A percentile compares a stretch with the other conserved stretches of the same genome.
Conservation (phyloP, 2,888 invertebrate species). For the Limenitis arthemis region DNA sequence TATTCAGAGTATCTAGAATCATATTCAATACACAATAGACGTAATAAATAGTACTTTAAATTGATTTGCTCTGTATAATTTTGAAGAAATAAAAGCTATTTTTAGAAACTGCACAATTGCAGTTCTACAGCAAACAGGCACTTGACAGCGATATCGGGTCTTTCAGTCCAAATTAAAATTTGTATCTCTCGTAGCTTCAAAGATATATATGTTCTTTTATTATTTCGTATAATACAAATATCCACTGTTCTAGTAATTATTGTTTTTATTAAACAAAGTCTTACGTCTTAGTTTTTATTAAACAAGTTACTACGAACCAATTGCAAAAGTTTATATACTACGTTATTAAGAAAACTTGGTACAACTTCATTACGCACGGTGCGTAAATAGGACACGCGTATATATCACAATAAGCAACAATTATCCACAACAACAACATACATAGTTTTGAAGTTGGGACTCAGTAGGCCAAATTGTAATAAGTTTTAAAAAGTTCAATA, state of each 20-base stretch:
- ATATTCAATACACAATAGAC: too few relatives aligned
- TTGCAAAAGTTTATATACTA: not conserved
- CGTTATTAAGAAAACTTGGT: not conserved
- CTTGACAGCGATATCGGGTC: not conserved
- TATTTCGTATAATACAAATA: too few relatives aligned
- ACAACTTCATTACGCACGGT: not conserved
- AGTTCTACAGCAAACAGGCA: conserved; percentile 5
- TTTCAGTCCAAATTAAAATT: not conserved
- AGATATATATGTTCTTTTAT: too few relatives aligned
- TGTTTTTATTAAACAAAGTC: too few relatives aligned
- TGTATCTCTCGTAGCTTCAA: not conserved
- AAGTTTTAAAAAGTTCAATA: too few relatives aligned
- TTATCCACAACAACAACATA: not conserved
- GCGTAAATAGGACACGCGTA: conserved; percentile 4
- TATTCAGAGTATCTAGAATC: too few relatives aligned
- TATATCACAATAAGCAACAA: conserved; percentile 1
- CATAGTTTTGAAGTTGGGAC: too few relatives aligned
- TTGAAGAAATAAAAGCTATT: not conserved
- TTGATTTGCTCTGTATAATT: not conserved
- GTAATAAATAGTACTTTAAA: not conserved
- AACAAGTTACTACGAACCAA: not conserved
- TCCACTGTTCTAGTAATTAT: too few relatives aligned
- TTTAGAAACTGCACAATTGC: conserved; percentile 8
- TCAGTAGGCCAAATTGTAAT: too few relatives aligned
- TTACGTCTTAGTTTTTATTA: not conserved